These are phyloP conservation scores for Bombus superbus DNA, from an alignment of 1,140 invertebrate species.

Conservation along the genomic window DNA sequence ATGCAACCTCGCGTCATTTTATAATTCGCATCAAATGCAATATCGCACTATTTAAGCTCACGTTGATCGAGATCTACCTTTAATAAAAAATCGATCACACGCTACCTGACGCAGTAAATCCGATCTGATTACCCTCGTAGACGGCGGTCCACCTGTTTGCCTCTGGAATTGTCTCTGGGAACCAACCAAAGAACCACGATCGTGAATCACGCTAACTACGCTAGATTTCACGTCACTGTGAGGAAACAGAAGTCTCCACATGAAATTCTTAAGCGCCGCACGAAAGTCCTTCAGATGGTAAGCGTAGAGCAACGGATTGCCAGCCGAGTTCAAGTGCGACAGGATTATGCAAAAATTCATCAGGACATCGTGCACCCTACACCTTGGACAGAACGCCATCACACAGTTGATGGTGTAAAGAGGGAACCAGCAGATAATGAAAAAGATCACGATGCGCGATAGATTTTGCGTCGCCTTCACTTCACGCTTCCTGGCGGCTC, in stretches of 20 bases:
- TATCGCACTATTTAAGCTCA: too few species aligned
- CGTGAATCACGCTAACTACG: slow-evolving; percentile 59
- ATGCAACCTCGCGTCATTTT: too few species aligned
- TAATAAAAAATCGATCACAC: neutral
- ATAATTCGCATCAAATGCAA: too few species aligned
- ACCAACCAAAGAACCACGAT: slow-evolving; percentile 59
- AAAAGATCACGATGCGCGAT: slow-evolving; percentile 94
- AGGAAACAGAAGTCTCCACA: slow-evolving; percentile 74
- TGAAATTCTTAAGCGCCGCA: slow-evolving; percentile 87
- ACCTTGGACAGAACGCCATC: slow-evolving; percentile 89
- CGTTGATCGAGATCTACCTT: too few species aligned
- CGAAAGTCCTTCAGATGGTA: slow-evolving; percentile 95
- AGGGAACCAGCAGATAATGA: slow-evolving; percentile 96
- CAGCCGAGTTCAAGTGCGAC: slow-evolving; percentile 94
- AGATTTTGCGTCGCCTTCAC: slow-evolving; percentile 96
- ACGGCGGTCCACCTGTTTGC: slow-evolving; percentile 6
- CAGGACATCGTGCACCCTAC: slow-evolving; percentile 87
- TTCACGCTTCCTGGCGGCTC: slow-evolving; percentile 91
- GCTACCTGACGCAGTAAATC: slow-evolving; percentile 45
- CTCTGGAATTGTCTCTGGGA: slow-evolving; percentile 53
- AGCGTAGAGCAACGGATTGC: slow-evolving; percentile 94
- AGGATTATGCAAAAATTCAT: slow-evolving; percentile 93
- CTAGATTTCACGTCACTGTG: slow-evolving; percentile 56
- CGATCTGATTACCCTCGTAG: slow-evolving; percentile 5
- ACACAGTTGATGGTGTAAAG: slow-evolving; percentile 96